Conservation (phyloP, 2,888 invertebrate genomes). For the Phalangium opilio region DNA sequence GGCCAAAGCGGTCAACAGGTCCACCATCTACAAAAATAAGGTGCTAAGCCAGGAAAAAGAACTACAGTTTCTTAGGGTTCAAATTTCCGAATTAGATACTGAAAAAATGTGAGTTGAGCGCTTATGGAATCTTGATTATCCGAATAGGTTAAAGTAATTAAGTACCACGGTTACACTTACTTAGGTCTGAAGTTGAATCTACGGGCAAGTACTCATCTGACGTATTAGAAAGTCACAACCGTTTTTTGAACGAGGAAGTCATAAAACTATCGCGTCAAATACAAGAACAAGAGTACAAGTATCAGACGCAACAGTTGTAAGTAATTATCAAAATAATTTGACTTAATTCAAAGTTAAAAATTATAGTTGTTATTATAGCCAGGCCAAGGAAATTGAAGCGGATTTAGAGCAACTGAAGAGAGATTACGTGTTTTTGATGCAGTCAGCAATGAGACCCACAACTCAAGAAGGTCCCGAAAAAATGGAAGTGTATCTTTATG, state of each 20-base stretch:
- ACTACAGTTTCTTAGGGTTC: too few species aligned
- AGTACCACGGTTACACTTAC: too few species aligned
- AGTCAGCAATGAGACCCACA: constrained; percentile 36
- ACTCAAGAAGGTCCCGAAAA: constrained; percentile 34
- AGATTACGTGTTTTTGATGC: constrained; percentile 35
- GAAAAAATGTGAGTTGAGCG: too few species aligned
- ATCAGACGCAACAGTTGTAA: constrained; percentile 17
- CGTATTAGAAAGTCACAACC: constrained; percentile 33
- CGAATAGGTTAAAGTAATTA: too few species aligned
- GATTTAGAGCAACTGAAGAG: constrained; percentile 34
- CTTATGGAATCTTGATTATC: too few species aligned
- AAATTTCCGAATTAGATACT: too few species aligned
- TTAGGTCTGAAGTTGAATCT: too few species aligned
- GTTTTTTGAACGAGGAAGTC: constrained; percentile 37
- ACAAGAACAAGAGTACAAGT: constrained; percentile 19
- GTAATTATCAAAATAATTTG: constrained; percentile 3
- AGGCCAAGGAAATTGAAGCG: constrained; percentile 24
- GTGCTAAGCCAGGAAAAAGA: not conserved
- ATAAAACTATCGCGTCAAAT: constrained; percentile 31
- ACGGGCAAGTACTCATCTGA: too few species aligned
- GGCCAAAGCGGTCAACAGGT: constrained; percentile 31
- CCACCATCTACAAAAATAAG: constrained; percentile 28
- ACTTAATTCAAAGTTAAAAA: not conserved
- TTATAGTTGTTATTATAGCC: constrained; percentile 1
- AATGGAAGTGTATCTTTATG: constrained; percentile 34